Base-by-base conservation (phyloP, 2,113 vertebrate species). In the Dolichallabes microphthalmus region DNA sequence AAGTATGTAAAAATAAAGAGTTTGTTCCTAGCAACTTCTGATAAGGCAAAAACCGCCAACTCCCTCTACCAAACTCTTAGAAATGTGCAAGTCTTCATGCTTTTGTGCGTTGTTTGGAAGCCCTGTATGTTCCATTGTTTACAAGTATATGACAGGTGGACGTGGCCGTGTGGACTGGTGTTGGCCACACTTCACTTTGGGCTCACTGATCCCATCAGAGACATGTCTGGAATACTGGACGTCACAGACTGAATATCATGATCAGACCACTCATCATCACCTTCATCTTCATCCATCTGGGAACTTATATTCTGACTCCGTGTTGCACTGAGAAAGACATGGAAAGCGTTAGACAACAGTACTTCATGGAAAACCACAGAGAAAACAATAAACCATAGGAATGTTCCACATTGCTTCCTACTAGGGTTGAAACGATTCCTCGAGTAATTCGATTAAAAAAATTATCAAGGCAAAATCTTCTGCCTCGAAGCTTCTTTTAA, bases 231-330 rank as follows among this genome's bases (percentile, higher is more conserved):
- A 83, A 89, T 71, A 85, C 88, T 88, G 74, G 55, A 78, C 79
- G 89, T 89, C 80, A 91, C 80, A 0, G 89, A 91, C 3, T 85
- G 80, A 0, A 80, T 76, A 12, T 93, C 92, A 12, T 60, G 22
- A 63, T 93, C 90, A 8, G 86, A 91, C 14, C 61, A 60, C 27
- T 87, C 86, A 12, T 90, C 89, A 30, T 89, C 88, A 55, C 82
- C 86, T 17, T 79, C 83, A 10, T 87, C 88, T n/a, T 88, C 88
- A 60, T 86, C 86, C 64, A 84, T 64, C 1, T 58, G 82, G 66
- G 73, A 25, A 27, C 82, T 83, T 30, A 22, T 58, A 66, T 45
- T 85, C 82, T 69, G 87, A 76, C 81, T 89, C 63, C 86, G 58
- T 73, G 82, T 64, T 63, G 60, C 12, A 19, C 76, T 79, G 55